Percentiles rank a stretch among this genome's conserved stretches.
These are phyloP conservation scores for Ptycholaimellus sp. DNA, from an alignment of 2,888 invertebrate species.

Conservation along the genomic window DNA sequence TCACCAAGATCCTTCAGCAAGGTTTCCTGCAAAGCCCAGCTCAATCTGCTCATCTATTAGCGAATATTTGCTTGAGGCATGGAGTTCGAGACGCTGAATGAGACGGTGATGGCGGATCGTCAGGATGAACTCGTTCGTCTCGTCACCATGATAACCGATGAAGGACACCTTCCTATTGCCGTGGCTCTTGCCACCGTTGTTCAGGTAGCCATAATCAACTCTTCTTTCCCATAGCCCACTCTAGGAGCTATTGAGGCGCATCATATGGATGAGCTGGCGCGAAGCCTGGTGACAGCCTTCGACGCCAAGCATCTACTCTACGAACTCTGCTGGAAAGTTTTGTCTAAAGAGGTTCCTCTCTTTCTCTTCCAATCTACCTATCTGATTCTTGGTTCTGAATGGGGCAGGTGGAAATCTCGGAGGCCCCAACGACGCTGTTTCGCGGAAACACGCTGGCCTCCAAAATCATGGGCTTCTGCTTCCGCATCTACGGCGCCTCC, in stretches of 20 bases:
- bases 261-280: constrained; percentile 55
- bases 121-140: constrained; percentile 85
- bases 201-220: too few species aligned
- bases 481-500: constrained; percentile 47
- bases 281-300: constrained; percentile 82
- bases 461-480: constrained; percentile 36
- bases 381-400: too few species aligned
- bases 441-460: constrained; percentile 85
- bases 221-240: not conserved
- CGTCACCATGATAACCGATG: constrained; percentile 94
- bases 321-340: constrained; percentile 89
- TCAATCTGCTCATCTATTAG: not conserved
- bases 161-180: constrained; percentile 75
- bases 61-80: constrained; percentile 92
- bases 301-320: constrained; percentile 85
- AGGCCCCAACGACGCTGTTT: constrained; percentile 92
- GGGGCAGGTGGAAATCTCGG: constrained; percentile 80
- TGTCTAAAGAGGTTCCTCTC: constrained; percentile 41
- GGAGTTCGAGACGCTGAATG: constrained; percentile 87
- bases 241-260: not conserved
- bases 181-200: constrained; percentile 92
- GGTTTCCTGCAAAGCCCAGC: not conserved
- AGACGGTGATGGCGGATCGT: constrained; percentile 71
- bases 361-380: not conserved
- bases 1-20: constrained; percentile 4